A percentile compares a stretch with the other conserved stretches of the same genome.
phyloP scores from a whole-genome alignment of 2,888 invertebrate genomes.

The Limnephilus marmoratus region DNA sequence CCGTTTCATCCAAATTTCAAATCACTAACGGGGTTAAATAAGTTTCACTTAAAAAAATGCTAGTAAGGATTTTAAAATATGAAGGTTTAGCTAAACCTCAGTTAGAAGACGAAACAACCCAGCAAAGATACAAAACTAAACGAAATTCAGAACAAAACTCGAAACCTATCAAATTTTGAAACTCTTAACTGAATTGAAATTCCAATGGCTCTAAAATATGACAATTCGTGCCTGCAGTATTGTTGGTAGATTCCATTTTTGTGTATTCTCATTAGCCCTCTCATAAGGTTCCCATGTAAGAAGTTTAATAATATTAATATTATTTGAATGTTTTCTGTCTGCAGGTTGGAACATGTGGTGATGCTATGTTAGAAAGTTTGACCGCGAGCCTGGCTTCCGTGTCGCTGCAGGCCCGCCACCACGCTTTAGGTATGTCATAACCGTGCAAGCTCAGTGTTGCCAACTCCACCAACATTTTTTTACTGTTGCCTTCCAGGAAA shows the following conservation, averaged over 20 bases:
- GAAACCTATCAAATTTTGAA: not conserved
- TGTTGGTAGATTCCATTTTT: too few species aligned
- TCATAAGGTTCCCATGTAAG: too few species aligned
- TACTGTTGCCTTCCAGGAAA: constrained; percentile 63
- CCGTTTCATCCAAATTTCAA: too few species aligned
- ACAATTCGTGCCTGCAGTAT: too few species aligned
- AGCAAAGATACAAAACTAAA: not conserved
- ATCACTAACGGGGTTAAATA: too few species aligned
- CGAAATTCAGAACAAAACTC: not conserved
- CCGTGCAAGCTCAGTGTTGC: constrained; percentile 35
- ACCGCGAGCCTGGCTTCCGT: constrained; percentile 76
- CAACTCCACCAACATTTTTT: constrained; percentile 59
- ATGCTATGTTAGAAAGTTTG: constrained; percentile 73
- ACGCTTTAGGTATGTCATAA: constrained; percentile 75
- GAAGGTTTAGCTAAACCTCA: not conserved
- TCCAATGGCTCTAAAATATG: not conserved
- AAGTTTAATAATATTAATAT: not conserved
- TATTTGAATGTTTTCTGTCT: constrained; percentile 63
- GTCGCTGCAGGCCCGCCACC: constrained; percentile 73
- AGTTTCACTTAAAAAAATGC: not conserved
- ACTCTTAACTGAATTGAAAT: not conserved
- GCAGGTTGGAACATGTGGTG: constrained; percentile 72
- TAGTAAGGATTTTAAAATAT: not conserved
- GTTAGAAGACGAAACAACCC: not conserved
- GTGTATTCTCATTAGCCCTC: too few species aligned